Evolutionary conservation across 2,113 vertebrate genomes (phyloP).

Genomic region (western clawed frog (Xenopus tropicalis)): DNA sequence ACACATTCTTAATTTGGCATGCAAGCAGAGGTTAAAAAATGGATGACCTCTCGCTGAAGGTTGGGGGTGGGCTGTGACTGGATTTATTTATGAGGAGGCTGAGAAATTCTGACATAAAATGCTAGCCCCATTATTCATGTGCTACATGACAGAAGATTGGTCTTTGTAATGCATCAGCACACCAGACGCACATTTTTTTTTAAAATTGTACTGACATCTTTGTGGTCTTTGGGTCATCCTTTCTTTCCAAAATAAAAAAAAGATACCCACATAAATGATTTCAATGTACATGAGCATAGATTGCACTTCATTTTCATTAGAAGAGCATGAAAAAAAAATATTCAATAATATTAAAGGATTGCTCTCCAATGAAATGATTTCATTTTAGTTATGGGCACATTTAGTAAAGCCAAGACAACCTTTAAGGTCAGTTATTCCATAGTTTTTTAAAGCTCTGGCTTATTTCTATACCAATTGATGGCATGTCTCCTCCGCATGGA

Average conservation of each 20-base stretch:
- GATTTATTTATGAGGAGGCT: slow-evolving; percentile 68
- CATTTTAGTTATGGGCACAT: too few relatives aligned
- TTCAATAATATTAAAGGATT: too few relatives aligned
- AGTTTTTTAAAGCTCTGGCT: too few relatives aligned
- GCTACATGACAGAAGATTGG: slow-evolving; percentile 67
- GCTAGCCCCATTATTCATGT: slow-evolving; percentile 67
- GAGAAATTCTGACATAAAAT: slow-evolving; percentile 69
- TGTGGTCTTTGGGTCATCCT: slow-evolving; percentile 45
- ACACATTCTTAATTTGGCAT: slow-evolving; percentile 62
- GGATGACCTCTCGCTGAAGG: slow-evolving; percentile 56
- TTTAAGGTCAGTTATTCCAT: too few relatives aligned
- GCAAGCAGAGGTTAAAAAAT: slow-evolving; percentile 56
- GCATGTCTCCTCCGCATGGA: slow-evolving; percentile 35
- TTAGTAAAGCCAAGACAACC: too few relatives aligned
- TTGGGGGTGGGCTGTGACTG: slow-evolving; percentile 55
- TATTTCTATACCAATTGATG: too few relatives aligned
- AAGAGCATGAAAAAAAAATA: too few relatives aligned
- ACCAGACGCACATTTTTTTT: slow-evolving; percentile 61
- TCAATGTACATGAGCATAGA: too few relatives aligned
- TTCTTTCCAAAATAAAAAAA: slow-evolving; percentile 39
- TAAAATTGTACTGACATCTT: slow-evolving; percentile 55
- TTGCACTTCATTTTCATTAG: too few relatives aligned
- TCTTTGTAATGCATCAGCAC: slow-evolving; percentile 66
- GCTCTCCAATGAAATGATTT: too few relatives aligned
- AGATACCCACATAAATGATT: slow-evolving; percentile 31